Evolutionary conservation across 2,888 invertebrate genomes (phyloP).

Genomic region (Horisme vitalbata): DNA sequence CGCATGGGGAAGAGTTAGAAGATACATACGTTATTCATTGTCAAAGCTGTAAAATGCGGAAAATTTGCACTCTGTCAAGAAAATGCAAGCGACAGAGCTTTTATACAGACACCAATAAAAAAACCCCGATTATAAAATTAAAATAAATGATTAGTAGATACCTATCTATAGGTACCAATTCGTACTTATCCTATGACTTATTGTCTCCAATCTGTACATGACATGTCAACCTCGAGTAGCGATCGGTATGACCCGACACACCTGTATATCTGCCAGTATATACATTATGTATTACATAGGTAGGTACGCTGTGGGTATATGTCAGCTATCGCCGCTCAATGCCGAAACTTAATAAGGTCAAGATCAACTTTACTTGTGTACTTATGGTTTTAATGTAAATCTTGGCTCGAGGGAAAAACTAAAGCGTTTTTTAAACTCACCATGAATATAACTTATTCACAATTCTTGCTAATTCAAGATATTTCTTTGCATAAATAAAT

Average conservation of each 20-base stretch:
- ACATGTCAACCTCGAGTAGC: conserved; percentile 2
- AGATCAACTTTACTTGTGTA: conserved; percentile 11
- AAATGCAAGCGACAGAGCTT: too few species aligned
- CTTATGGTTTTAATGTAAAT: conserved; percentile 17
- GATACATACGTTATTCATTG: too few species aligned
- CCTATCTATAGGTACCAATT: too few species aligned
- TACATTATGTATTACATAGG: not conserved
- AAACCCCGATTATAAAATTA: too few species aligned
- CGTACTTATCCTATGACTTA: not conserved
- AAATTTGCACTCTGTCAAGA: too few species aligned
- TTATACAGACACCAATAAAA: too few species aligned
- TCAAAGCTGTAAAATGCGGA: too few species aligned
- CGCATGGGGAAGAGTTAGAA: too few species aligned
- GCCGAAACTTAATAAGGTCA: conserved; percentile 22
- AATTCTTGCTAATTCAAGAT: too few species aligned
- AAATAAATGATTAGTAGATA: too few species aligned
- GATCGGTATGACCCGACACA: conserved; percentile 6
- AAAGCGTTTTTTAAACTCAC: not conserved
- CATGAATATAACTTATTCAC: too few species aligned
- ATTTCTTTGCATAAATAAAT: too few species aligned
- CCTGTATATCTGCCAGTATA: not conserved
- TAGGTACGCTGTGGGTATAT: not conserved
- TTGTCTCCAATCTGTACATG: conserved; percentile 1
- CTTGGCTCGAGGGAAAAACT: not conserved
- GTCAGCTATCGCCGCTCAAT: conserved; percentile 8